Conservation (phyloP, 2,113 vertebrate species). For the Nycticorax nycticorax region DNA sequence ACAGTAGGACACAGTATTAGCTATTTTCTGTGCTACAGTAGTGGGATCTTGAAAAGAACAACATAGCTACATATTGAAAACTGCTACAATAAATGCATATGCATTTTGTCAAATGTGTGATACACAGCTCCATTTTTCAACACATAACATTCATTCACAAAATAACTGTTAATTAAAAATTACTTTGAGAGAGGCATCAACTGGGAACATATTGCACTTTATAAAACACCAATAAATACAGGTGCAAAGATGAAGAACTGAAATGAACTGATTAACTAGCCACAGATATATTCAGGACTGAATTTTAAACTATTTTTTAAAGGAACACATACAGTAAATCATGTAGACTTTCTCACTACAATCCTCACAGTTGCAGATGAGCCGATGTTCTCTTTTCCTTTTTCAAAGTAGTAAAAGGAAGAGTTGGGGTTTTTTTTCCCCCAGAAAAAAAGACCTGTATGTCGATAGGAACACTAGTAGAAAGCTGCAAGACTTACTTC, state of each 20-base stretch:
- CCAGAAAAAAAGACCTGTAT: not conserved
- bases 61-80: not conserved
- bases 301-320: not conserved
- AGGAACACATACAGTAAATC: not conserved
- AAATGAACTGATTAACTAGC: not conserved
- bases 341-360: not conserved
- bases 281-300: not conserved
- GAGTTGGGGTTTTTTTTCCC: not conserved
- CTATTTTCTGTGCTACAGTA: not conserved
- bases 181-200: not conserved
- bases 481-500: not conserved
- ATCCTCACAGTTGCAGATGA: not conserved
- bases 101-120: not conserved
- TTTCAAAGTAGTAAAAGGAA: not conserved
- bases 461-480: not conserved
- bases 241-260: not conserved
- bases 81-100: not conserved
- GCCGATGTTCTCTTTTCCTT: not conserved
- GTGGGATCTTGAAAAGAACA: not conserved
- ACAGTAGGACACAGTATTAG: not conserved
- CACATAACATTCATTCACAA: not conserved
- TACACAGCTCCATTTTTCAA: not conserved
- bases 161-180: not conserved
- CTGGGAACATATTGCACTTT: not conserved
- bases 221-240: not conserved